A percentile compares a stretch with the other conserved stretches of the same genome.
Conservation (phyloP, 2,113 vertebrate genomes). For the Pseudois nayaur region DNA sequence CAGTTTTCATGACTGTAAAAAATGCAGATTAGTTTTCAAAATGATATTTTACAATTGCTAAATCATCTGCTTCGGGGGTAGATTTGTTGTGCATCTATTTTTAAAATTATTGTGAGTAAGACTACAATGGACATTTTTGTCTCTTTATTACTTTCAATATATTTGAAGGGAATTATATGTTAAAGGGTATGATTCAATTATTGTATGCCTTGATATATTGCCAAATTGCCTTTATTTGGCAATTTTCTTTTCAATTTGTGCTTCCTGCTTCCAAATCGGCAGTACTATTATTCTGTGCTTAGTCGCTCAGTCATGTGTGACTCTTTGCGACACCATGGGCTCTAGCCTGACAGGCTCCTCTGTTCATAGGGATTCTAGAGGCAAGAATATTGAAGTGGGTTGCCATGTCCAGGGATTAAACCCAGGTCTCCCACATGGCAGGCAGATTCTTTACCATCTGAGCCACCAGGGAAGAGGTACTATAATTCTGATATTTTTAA, state of each 20-base stretch:
- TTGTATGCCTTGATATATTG: neutral
- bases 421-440: neutral
- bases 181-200: neutral
- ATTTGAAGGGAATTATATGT: neutral
- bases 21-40: neutral
- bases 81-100: neutral
- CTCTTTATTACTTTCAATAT: neutral
- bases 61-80: neutral
- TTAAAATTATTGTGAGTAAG: neutral
- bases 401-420: neutral
- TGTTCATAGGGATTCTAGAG: neutral
- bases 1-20: neutral
- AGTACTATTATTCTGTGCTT: neutral
- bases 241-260: neutral
- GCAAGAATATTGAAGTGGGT: neutral
- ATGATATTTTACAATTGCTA: neutral
- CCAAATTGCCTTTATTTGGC: neutral
- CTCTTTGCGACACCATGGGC: neutral
- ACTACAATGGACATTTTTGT: neutral
- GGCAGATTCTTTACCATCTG: rapidly evolving
- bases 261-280: neutral
- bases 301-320: neutral
- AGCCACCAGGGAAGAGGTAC: neutral
- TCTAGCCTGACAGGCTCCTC: neutral
- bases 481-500: neutral